Evolutionary conservation across 2,888 invertebrate genomes (phyloP).

Genomic region (Drosophila fungiperda): DNA sequence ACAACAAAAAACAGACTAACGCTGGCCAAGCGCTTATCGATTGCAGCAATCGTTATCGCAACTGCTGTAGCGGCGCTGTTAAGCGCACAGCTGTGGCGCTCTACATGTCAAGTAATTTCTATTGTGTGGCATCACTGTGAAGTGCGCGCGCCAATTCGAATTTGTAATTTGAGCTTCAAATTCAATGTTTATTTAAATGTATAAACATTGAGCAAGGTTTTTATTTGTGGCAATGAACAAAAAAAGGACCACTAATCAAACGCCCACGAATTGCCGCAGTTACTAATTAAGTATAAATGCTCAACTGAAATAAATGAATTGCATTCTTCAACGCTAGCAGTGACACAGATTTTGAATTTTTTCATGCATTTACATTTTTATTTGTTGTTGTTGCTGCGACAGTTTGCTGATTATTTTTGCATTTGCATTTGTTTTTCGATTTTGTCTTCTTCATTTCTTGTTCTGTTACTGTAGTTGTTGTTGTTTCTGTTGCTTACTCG

Average conservation of each 20-base stretch:
- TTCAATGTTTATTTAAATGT: no score
- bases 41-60: constrained; percentile 9
- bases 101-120: not conserved
- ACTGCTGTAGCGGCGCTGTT: constrained; percentile 13
- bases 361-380: constrained; percentile 26
- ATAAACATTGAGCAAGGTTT: not conserved
- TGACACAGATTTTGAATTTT: constrained; percentile 69
- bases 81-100: constrained; percentile 7
- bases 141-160: constrained; percentile 24
- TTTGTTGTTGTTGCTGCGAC: constrained; percentile 23
- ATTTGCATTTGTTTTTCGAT: constrained; percentile 10
- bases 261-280: constrained; percentile 51
- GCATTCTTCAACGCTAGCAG: constrained; percentile 52
- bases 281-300: constrained; percentile 45
- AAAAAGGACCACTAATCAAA: constrained; percentile 59
- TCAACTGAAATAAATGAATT: constrained; percentile 45
- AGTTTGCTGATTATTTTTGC: constrained; percentile 35
- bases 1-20: constrained; percentile 49
- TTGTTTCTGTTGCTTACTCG: constrained; percentile 21
- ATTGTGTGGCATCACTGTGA: constrained; percentile 31
- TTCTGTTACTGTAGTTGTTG: constrained; percentile 13
- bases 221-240: constrained; percentile 26
- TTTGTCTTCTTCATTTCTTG: constrained; percentile 17
- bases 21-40: constrained; percentile 25
- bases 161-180: constrained; percentile 3